Conservation (phyloP, 2,888 invertebrate species). For the Sphaeridia pumilis region DNA sequence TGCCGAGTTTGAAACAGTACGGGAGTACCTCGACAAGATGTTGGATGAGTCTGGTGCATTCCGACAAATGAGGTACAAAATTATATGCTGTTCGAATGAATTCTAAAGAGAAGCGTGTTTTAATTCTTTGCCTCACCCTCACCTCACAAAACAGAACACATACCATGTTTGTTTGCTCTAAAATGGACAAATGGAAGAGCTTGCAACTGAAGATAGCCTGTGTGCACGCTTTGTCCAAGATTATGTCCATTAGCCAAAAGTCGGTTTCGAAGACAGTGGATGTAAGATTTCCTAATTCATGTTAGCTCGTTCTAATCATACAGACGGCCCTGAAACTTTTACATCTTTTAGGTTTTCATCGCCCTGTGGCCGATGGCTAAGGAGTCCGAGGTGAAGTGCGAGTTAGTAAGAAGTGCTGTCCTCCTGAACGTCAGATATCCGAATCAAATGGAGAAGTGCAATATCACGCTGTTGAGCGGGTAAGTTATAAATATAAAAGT, state of each 20-base stretch:
- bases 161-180: constrained; percentile 22
- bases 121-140: too few relatives aligned
- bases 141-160: too few relatives aligned
- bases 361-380: constrained; percentile 21
- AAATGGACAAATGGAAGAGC: constrained; percentile 17
- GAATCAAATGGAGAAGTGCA: constrained; percentile 34
- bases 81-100: too few relatives aligned
- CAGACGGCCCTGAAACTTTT: too few relatives aligned
- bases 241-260: constrained; percentile 27
- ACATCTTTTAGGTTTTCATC: constrained; percentile 21
- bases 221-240: constrained; percentile 27
- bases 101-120: too few relatives aligned
- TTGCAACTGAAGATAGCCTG: constrained; percentile 24
- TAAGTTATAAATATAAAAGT: too few relatives aligned
- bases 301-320: too few relatives aligned
- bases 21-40: constrained; percentile 22
- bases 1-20: constrained; percentile 26
- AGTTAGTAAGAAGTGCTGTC: constrained; percentile 25
- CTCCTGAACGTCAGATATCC: constrained; percentile 28
- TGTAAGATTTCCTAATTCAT: too few relatives aligned
- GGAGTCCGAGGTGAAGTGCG: constrained; percentile 25
- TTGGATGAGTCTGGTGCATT: constrained; percentile 25
- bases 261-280: constrained; percentile 19
- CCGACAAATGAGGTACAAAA: constrained; percentile 25
- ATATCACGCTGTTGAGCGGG: constrained; percentile 21